A percentile compares a stretch with the other conserved stretches of the same genome.
phyloP scores from a whole-genome alignment of 2,888 invertebrate species.

The Luperina testacea region DNA sequence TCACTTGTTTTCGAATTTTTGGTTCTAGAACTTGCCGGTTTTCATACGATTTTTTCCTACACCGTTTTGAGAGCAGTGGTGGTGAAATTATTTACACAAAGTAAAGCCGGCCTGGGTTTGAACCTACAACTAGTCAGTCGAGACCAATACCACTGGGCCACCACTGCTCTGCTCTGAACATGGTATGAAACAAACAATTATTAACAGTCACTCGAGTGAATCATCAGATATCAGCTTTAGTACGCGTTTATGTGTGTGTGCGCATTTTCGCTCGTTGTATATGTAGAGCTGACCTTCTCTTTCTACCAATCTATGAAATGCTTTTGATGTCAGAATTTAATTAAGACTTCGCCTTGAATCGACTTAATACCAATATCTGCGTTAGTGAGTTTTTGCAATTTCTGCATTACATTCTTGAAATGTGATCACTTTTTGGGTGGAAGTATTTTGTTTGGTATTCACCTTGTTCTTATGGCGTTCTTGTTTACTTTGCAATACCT shows the following conservation, averaged over 20 bases:
- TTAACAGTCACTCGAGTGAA: background rate
- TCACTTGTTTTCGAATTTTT: no score
- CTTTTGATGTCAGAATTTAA: slow-evolving; percentile 57
- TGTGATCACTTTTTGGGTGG: slow-evolving; percentile 17
- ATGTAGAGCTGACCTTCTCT: slow-evolving; percentile 1
- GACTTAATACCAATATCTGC: slow-evolving; percentile 37
- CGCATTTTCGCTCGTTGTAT: background rate
- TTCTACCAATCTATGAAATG: background rate
- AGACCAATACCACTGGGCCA: no score
- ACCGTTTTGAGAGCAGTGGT: no score
- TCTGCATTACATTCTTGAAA: slow-evolving; percentile 40
- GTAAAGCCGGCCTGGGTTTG: no score
- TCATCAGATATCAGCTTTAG: no score
- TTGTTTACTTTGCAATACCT: background rate
- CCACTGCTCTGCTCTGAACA: no score
- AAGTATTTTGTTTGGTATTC: slow-evolving; percentile 29
- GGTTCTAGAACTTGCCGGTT: no score
- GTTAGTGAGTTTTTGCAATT: slow-evolving; percentile 55
- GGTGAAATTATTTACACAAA: no score
- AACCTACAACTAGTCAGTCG: no score
- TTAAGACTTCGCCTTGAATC: slow-evolving; percentile 78
- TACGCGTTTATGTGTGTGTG: background rate
- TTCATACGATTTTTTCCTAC: no score
- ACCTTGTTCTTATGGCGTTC: background rate
- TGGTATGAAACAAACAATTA: background rate